These are phyloP conservation scores for Molanna angustata DNA, from an alignment of 2,888 invertebrate genomes.

Conservation along the genomic window DNA sequence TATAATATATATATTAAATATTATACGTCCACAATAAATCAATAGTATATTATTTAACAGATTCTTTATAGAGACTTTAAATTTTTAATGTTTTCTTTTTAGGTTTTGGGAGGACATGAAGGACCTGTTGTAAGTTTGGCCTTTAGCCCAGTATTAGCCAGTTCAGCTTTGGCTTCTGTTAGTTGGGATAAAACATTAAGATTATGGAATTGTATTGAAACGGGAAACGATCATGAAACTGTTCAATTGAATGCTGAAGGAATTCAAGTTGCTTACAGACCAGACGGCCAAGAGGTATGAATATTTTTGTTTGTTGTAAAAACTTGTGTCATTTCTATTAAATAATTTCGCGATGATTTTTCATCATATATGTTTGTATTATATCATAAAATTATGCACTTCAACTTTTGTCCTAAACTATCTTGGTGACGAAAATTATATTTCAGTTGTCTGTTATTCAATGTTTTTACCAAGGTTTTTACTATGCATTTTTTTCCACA, in stretches of 20 bases:
- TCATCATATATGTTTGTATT: no score
- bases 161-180: constrained; percentile 76
- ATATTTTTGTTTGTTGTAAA: no score
- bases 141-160: constrained; percentile 72
- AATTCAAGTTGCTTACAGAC: constrained; percentile 79
- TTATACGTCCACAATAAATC: no score
- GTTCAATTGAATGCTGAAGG: constrained; percentile 77
- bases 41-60: no score
- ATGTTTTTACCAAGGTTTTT: no score
- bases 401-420: no score
- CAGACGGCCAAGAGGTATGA: constrained; percentile 79
- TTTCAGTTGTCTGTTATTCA: no score
- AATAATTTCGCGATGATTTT: constrained; percentile 5
- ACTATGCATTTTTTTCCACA: constrained; percentile 35
- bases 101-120: constrained; percentile 88
- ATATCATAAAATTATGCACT: no score
- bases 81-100: constrained; percentile 26
- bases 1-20: no score
- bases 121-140: constrained; percentile 83
- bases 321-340: no score
- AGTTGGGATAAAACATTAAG: constrained; percentile 94
- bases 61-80: no score
- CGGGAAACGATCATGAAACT: constrained; percentile 76
- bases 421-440: no score
- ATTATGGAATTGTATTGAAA: constrained; percentile 90